A percentile compares a stretch with the other conserved stretches of the same genome.
These are phyloP conservation scores for Gastrophysa polygoni DNA, from an alignment of 2,888 invertebrate genomes.

Conservation along the genomic window DNA sequence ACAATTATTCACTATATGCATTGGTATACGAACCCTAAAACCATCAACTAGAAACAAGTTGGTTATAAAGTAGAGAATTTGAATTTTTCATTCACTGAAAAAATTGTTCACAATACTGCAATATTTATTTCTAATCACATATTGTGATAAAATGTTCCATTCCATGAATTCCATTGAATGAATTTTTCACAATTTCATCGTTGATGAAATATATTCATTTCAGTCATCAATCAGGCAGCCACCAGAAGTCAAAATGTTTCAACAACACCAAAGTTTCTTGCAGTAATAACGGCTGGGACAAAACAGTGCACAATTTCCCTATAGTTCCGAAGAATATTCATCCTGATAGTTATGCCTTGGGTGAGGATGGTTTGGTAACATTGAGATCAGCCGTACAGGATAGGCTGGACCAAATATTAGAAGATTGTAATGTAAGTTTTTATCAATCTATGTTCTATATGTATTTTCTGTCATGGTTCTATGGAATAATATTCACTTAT, in stretches of 20 bases:
- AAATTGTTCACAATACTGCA: too few relatives aligned
- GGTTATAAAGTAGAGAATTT: too few relatives aligned
- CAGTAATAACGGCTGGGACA: constrained; percentile 57
- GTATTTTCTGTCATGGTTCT: neutral
- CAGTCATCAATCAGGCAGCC: constrained; percentile 3
- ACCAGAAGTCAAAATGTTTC: constrained; percentile 51
- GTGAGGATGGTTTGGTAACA: constrained; percentile 77
- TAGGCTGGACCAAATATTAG: constrained; percentile 80
- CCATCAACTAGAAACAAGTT: too few relatives aligned
- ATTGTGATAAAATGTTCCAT: too few relatives aligned
- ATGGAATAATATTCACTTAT: too few relatives aligned
- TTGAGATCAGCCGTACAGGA: constrained; percentile 75
- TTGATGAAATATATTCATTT: too few relatives aligned
- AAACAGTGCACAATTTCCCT: constrained; percentile 33
- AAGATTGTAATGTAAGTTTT: constrained; percentile 73
- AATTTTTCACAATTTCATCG: neutral
- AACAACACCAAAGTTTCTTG: constrained; percentile 52
- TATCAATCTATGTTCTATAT: neutral
- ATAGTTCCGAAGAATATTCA: constrained; percentile 44
- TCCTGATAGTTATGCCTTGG: constrained; percentile 55
- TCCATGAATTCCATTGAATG: too few relatives aligned
- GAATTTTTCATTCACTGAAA: too few relatives aligned
- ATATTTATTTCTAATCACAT: too few relatives aligned
- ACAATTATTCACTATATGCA: too few relatives aligned
- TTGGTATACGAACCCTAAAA: too few relatives aligned